These are phyloP conservation scores for Semaprochilodus insignis DNA, from an alignment of 2,797 vertebrate species.

Conservation along the genomic window DNA sequence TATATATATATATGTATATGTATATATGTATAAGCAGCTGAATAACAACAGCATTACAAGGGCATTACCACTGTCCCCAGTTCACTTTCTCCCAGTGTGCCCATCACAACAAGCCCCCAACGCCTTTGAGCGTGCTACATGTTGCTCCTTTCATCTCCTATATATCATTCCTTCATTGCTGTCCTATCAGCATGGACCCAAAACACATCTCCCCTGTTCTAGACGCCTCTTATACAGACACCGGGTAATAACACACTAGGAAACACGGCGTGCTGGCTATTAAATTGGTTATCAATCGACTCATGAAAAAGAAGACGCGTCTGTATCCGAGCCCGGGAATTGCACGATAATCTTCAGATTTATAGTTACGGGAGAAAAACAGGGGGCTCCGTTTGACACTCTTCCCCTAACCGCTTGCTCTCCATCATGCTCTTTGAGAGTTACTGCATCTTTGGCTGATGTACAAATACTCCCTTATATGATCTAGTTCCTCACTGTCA, in stretches of 20 bases:
- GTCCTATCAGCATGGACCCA: not conserved
- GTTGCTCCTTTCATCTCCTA: not conserved
- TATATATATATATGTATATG: no score
- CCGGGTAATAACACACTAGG: slow-evolving; percentile 33
- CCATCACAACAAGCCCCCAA: not conserved
- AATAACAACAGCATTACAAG: no score
- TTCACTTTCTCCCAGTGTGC: not conserved
- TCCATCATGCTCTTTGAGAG: slow-evolving; percentile 64
- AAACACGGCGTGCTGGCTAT: slow-evolving; percentile 41
- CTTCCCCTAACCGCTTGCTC: slow-evolving; percentile 56
- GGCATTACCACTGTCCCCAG: not conserved
- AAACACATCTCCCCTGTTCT: slow-evolving; percentile 37
- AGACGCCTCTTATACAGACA: slow-evolving; percentile 32
- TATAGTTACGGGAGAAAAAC: slow-evolving; percentile 59
- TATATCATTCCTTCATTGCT: slow-evolving; percentile 38
- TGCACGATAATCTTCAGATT: slow-evolving; percentile 65
- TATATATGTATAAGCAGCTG: no score
- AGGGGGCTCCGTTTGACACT: slow-evolving; percentile 62
- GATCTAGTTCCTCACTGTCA: slow-evolving; percentile 76
- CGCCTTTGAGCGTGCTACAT: not conserved
- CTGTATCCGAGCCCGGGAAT: slow-evolving; percentile 61
- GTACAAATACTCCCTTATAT: slow-evolving; percentile 71
- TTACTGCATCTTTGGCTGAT: slow-evolving; percentile 65
- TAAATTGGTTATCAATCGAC: slow-evolving; percentile 69
- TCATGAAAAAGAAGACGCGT: slow-evolving; percentile 51